Evolutionary conservation across 2,888 invertebrate species (phyloP), one percentile per base, ranked within the genome.

Genomic region (Acleris sparsana): DNA sequence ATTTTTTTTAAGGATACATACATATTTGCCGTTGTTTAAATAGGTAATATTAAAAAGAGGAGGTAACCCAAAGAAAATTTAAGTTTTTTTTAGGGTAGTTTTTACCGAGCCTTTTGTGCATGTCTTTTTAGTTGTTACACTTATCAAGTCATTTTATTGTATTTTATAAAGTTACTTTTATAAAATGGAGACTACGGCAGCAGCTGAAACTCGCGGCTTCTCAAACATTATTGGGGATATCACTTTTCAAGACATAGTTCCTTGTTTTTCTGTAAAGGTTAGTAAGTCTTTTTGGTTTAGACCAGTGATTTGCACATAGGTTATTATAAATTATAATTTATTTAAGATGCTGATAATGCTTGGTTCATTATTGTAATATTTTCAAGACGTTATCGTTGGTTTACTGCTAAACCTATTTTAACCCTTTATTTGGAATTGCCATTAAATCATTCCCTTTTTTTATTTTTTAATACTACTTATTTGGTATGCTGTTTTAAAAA

Each of bases 111-210:
- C 46, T n/a, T 17, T n/a, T 6, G 17, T n/a, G 7, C 17, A 46
- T 17, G 7, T 46, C 7, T n/a, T n/a, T 13, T 46, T 46, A 44
- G 44, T 44, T n/a, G 13, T n/a, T 44, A 44, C 16, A n/a, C 5
- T 46, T 46, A n/a, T 2, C 5, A 2, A 46, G 7, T n/a, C 44
- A 11, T 44, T n/a, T 46, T 17, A 46, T 6, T 46, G 20, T 11
- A 20, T 20, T 18, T 18, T 18, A 49, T 39, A 18, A 18, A 18
- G 25, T 49, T 11, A 29, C 22, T 51, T 25, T 44, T 20, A 11
- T 44, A 56, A 55, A 52, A 69, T 69, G 69, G 67, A 69, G 53
- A 52, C 65, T 20, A 64, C 62, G n/a, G 44, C 46, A 16, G 25
- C 25, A 6, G 39, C 51, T 11, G 13, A 13, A n/a, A 33, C 18